These are phyloP conservation scores for Ctenopoma kingsleyae DNA, from an alignment of 2,797 vertebrate species.

Conservation along the genomic window DNA sequence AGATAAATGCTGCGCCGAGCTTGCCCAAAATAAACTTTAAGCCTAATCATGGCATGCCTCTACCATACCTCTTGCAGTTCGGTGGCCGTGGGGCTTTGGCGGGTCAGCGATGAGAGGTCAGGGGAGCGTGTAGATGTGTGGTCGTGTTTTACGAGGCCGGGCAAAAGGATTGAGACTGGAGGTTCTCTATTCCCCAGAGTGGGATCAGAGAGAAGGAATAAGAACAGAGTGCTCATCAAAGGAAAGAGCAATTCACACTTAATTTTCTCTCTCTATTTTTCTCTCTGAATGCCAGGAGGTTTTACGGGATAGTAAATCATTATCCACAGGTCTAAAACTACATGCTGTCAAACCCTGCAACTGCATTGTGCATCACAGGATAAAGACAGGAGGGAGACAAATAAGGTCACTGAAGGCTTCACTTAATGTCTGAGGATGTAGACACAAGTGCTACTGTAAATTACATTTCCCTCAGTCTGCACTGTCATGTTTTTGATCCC, in stretches of 20 bases:
- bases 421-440: slow-evolving; percentile 9
- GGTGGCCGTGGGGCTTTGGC: slow-evolving; percentile 35
- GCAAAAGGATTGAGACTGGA: slow-evolving; percentile 60
- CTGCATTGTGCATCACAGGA: slow-evolving; percentile 33
- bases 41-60: neutral
- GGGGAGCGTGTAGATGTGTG: slow-evolving; percentile 69
- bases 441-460: neutral
- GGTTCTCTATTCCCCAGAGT: slow-evolving; percentile 70
- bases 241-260: slow-evolving; percentile 72
- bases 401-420: slow-evolving; percentile 1
- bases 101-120: slow-evolving; percentile 65
- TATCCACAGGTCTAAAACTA: slow-evolving; percentile 75
- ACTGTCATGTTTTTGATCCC: neutral
- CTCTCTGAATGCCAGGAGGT: slow-evolving; percentile 57
- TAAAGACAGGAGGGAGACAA: slow-evolving; percentile 29
- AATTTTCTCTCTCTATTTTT: slow-evolving; percentile 51
- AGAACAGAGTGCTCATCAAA: slow-evolving; percentile 80
- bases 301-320: slow-evolving; percentile 82
- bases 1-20: slow-evolving; percentile 33
- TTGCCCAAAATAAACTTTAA: slow-evolving; percentile 35
- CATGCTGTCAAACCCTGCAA: slow-evolving; percentile 62
- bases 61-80: slow-evolving; percentile 29
- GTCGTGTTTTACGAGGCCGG: slow-evolving; percentile 70
- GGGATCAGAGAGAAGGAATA: slow-evolving; percentile 68
- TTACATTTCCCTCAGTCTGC: neutral